Evolutionary conservation across 2,797 vertebrate species (phyloP).

Genomic region (Leptoclinus maculatus): DNA sequence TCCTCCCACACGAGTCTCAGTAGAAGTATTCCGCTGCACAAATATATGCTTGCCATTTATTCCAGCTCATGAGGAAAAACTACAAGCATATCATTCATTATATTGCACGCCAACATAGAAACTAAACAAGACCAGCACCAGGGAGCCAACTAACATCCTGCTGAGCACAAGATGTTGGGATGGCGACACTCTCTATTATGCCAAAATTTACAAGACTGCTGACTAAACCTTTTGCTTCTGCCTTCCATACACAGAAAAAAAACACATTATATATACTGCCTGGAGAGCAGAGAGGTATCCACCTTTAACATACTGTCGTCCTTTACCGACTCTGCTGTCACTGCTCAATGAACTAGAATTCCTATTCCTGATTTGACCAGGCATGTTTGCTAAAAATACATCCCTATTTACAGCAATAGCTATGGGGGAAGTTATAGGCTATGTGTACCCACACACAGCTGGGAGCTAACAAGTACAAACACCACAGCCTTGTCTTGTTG

Average conservation of each 20-base stretch:
- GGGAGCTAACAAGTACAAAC: conserved; percentile 56
- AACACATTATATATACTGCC: conserved; percentile 34
- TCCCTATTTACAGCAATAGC: conserved; percentile 55
- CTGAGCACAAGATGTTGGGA: conserved; percentile 76
- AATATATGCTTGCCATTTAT: conserved; percentile 64
- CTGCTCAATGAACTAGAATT: conserved; percentile 53
- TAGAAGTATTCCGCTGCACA: conserved; percentile 53
- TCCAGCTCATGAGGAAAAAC: conserved; percentile 58
- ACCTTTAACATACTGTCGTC: conserved; percentile 49
- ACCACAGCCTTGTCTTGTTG: conserved; percentile 55
- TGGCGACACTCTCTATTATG: conserved; percentile 70
- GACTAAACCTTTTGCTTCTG: conserved; percentile 66
- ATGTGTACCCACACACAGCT: conserved; percentile 57
- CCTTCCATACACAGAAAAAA: conserved; percentile 48
- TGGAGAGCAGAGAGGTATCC: conserved; percentile 43
- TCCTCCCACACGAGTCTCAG: conserved; percentile 67
- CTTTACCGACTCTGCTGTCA: conserved; percentile 45
- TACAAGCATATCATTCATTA: conserved; percentile 64
- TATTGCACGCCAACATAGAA: conserved; percentile 47
- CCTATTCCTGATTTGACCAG: conserved; percentile 61
- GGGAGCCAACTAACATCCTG: conserved; percentile 71
- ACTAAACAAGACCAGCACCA: conserved; percentile 64
- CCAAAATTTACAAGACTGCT: conserved; percentile 69
- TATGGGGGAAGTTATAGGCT: conserved; percentile 47
- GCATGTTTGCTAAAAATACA: conserved; percentile 62